These are phyloP conservation scores for Zygothrica quintamaculata DNA, from an alignment of 2,888 invertebrate genomes.

Conservation along the genomic window DNA sequence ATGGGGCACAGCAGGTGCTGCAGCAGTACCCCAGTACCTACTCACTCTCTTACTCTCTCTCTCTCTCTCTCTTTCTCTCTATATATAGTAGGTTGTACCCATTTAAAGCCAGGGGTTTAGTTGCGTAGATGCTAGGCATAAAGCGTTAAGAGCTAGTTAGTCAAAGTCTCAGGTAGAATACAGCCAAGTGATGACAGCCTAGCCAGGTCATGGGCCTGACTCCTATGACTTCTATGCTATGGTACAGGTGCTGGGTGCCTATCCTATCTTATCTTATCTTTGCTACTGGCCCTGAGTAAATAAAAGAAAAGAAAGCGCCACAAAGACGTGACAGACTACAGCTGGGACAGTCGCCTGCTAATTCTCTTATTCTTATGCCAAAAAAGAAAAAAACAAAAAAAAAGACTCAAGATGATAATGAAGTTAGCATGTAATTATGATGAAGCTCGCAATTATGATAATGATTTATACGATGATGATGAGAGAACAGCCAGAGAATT, in stretches of 20 bases:
- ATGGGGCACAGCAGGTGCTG: slow-evolving; percentile 62
- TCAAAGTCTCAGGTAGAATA: slow-evolving; percentile 56
- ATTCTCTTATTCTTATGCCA: slow-evolving; percentile 22
- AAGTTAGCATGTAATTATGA: neutral
- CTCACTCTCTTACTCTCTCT: too few relatives aligned
- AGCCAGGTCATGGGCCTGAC: slow-evolving; percentile 9
- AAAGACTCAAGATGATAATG: slow-evolving; percentile 2
- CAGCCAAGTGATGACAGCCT: slow-evolving; percentile 15
- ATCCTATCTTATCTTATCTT: neutral
- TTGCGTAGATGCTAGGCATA: slow-evolving; percentile 7
- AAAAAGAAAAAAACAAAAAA: too few relatives aligned
- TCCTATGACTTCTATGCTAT: too few relatives aligned
- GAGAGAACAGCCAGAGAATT: slow-evolving; percentile 45
- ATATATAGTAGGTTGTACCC: too few relatives aligned
- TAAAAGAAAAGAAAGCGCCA: slow-evolving; percentile 45
- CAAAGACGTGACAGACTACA: slow-evolving; percentile 56
- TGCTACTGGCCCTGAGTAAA: slow-evolving; percentile 24
- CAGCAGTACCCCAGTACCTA: slow-evolving; percentile 27
- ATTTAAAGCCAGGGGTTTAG: slow-evolving; percentile 9
- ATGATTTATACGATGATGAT: too few relatives aligned
- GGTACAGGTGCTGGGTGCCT: neutral
- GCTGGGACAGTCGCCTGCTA: slow-evolving; percentile 32
- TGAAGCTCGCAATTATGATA: slow-evolving; percentile 10
- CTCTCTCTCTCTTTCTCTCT: neutral
- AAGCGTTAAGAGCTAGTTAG: slow-evolving; percentile 67